These are phyloP conservation scores for Trachelus troglodyta DNA, from an alignment of 2,888 invertebrate species.

Conservation along the genomic window DNA sequence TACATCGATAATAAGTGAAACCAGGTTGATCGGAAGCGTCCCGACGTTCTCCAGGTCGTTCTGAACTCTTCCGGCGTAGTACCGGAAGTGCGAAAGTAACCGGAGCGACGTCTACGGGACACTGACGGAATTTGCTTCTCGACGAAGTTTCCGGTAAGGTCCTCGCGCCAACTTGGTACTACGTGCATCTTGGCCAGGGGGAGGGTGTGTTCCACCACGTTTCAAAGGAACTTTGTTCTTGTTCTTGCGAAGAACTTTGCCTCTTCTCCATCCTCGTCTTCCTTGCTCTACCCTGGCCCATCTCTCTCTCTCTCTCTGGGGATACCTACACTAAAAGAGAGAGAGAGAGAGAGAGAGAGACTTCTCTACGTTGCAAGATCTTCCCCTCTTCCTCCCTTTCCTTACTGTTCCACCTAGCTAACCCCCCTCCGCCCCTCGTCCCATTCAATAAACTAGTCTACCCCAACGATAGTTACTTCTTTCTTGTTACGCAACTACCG, in stretches of 20 bases:
- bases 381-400: no score
- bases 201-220: slow-evolving; percentile 31
- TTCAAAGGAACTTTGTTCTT: slow-evolving; percentile 63
- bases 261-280: slow-evolving; percentile 31
- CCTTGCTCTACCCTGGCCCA: slow-evolving; percentile 5
- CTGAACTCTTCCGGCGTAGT: no score
- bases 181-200: slow-evolving; percentile 54
- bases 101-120: no score
- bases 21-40: no score
- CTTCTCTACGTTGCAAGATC: no score
- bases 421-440: slow-evolving; percentile 36
- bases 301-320: neutral
- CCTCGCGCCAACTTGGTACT: slow-evolving; percentile 41
- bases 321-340: neutral
- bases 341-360: no score
- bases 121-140: slow-evolving; percentile 52
- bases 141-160: slow-evolving; percentile 57
- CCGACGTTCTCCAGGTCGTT: no score
- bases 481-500: slow-evolving; percentile 61
- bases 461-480: slow-evolving; percentile 63
- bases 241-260: slow-evolving; percentile 64
- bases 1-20: no score
- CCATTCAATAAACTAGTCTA: slow-evolving; percentile 64
- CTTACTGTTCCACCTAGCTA: slow-evolving; percentile 23
- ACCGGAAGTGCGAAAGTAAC: no score